These are phyloP conservation scores for Latrodectus geometricus DNA, from an alignment of 1,140 invertebrate genomes.

Conservation along the genomic window DNA sequence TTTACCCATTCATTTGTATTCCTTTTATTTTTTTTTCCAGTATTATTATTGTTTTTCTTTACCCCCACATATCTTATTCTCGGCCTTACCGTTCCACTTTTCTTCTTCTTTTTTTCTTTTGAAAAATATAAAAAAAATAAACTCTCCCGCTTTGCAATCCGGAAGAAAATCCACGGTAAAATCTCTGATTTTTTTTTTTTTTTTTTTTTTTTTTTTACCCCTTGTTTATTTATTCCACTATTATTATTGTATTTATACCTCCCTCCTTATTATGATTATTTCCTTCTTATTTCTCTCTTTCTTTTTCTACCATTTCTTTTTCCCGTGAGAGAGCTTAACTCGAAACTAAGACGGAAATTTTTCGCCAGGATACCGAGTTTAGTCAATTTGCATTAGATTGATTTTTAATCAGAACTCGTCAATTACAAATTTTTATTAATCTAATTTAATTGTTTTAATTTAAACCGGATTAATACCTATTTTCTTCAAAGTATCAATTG, in stretches of 20 bases:
- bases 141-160: neutral
- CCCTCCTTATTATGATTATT: neutral
- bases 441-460: too few species aligned
- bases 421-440: too few species aligned
- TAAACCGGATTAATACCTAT: too few species aligned
- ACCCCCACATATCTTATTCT: conserved; percentile 18
- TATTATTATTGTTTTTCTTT: neutral
- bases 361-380: neutral
- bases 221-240: neutral
- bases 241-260: conserved; percentile 1
- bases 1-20: conserved; percentile 60
- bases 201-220: too few species aligned
- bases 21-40: conserved; percentile 47
- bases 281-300: neutral
- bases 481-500: too few species aligned
- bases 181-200: conserved; percentile 1
- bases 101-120: conserved; percentile 19
- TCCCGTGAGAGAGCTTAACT: neutral
- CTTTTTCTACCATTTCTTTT: neutral
- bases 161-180: conserved; percentile 2
- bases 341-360: neutral
- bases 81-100: neutral
- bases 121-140: neutral
- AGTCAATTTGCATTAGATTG: neutral
- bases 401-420: neutral